phyloP scores from a whole-genome alignment of 2,888 invertebrate species.

The Brachycybe producta region DNA sequence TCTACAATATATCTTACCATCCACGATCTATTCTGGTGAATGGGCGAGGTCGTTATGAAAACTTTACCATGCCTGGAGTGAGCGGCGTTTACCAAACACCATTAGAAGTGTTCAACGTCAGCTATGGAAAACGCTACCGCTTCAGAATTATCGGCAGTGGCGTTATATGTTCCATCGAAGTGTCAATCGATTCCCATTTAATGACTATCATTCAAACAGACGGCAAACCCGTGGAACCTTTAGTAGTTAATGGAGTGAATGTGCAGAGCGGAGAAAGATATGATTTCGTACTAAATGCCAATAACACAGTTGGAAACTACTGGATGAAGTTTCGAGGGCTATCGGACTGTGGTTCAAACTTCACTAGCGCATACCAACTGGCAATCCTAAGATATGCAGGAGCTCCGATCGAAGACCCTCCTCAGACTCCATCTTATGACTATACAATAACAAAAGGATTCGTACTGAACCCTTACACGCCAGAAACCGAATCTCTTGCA shows the following conservation, averaged over 20 bases:
- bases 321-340: constrained; percentile 76
- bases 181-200: constrained; percentile 70
- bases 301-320: constrained; percentile 62
- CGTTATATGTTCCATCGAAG: constrained; percentile 68
- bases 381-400: constrained; percentile 69
- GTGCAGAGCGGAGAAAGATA: constrained; percentile 80
- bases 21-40: constrained; percentile 68
- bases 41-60: constrained; percentile 57
- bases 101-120: constrained; percentile 2
- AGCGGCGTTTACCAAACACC: neutral
- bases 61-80: constrained; percentile 31
- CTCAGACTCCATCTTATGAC: too few relatives aligned
- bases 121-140: constrained; percentile 56
- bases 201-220: constrained; percentile 63
- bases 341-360: constrained; percentile 68
- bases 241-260: constrained; percentile 52
- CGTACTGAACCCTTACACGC: too few relatives aligned
- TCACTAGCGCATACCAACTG: constrained; percentile 61
- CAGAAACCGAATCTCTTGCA: too few relatives aligned
- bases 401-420: constrained; percentile 32
- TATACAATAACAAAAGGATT: too few relatives aligned
- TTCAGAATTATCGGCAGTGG: constrained; percentile 73
- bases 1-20: constrained; percentile 66
- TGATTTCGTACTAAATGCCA: constrained; percentile 64
- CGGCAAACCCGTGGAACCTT: constrained; percentile 60